Evolutionary conservation across 2,888 invertebrate genomes (phyloP), one percentile per base, ranked within the genome.

Genomic region (Odontocolon sp.): DNA sequence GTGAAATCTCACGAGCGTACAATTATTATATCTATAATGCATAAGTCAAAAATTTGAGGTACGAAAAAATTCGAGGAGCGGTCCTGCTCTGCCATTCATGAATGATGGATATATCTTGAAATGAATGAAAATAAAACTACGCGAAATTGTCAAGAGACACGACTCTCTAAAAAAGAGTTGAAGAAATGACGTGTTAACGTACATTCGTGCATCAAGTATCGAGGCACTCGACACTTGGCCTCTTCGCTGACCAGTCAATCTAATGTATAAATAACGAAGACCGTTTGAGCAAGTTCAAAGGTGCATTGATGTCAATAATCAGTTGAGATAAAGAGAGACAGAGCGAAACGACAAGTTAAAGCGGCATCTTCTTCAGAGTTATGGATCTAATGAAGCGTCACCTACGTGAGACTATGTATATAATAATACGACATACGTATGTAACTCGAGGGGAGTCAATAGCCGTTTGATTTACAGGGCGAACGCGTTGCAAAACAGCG

Each of bases 261-360:
- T 80, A 83, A 81, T 80, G 78, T 81, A 67, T 79, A 81, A 82
- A 70, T 77, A 82, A 82, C 80, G 78, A 82, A 56, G 82, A 82
- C 77, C 81, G 75, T 85, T 84, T 82, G 81, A 84, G 82, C 84
- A 81, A 83, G 79, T 84, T 85, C 82, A 85, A 77, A 84, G 84
- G 82, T 85, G 82, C 82, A 82, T 84, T 80, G 78, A 82, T 82
- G 85, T 85, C 82, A 85, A 85, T 82, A 82, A 83, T 83, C 81
- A 77, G 73, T 75, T 79, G 80, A 78, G 70, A 64, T 23, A 56
- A 33, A 16, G 31, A 47, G 11, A 26, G 18, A 28, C 47, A 61
- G 21, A 42, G 69, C 8, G 23, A 38, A 21, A 67, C 2, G 45
- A 16, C 21, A 1, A 59, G 14, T 16, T 23, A 50, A 42, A 14